Evolutionary conservation across 2,113 vertebrate species (phyloP).

Genomic region (Drymodes brunneopygia): DNA sequence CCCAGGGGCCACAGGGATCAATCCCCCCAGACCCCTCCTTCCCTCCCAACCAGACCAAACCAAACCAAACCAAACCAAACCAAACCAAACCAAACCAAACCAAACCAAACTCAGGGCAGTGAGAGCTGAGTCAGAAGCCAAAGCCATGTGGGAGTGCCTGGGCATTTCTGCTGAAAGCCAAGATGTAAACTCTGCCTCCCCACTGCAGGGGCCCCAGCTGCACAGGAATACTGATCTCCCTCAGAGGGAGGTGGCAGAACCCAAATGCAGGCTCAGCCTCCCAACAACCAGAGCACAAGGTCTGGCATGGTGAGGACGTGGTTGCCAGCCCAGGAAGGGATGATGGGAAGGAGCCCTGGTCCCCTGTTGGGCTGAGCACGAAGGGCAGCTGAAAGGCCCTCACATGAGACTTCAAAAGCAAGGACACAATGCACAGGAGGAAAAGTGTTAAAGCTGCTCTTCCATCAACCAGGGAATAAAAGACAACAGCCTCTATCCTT

Average conservation of each 20-base stretch:
- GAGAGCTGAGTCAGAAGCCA: not conserved
- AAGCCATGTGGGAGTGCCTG: not conserved
- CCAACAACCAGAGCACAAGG: not conserved
- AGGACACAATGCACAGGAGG: not conserved
- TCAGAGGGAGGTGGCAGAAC: not conserved
- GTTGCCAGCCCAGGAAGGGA: not conserved
- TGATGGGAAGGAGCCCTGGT: not conserved
- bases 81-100: not conserved
- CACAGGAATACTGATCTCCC: not conserved
- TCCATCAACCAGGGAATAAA: not conserved
- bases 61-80: not conserved
- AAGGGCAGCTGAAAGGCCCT: not conserved
- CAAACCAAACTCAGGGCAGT: not conserved
- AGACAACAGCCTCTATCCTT: not conserved
- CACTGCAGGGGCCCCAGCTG: not conserved
- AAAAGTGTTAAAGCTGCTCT: not conserved
- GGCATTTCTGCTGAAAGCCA: not conserved
- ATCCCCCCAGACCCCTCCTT: too few species aligned
- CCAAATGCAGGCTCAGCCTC: not conserved
- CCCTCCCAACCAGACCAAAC: not conserved
- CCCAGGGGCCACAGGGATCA: not conserved
- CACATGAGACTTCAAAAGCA: rapidly evolving
- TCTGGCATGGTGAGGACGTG: rapidly evolving
- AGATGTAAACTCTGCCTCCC: not conserved
- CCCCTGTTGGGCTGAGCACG: not conserved